These are phyloP conservation scores for Drosophila pandora DNA, from an alignment of 1,140 invertebrate species.

Conservation along the genomic window DNA sequence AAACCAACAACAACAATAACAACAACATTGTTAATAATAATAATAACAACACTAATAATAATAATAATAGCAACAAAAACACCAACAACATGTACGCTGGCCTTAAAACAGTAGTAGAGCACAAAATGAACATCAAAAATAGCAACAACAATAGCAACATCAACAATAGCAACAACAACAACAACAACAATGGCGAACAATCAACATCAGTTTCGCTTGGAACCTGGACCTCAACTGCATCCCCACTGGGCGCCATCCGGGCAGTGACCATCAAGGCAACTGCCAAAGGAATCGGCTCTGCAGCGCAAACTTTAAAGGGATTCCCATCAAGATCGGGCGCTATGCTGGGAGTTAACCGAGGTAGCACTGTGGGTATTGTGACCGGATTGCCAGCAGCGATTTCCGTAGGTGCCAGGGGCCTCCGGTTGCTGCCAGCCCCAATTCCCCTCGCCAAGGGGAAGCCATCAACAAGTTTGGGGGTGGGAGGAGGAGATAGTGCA, in stretches of 20 bases:
- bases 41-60: conserved; percentile 16
- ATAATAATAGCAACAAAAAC: conserved; percentile 22
- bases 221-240: background rate
- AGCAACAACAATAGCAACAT: conserved; percentile 12
- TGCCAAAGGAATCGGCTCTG: background rate
- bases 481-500: background rate
- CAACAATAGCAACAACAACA: conserved; percentile 32
- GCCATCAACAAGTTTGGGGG: background rate
- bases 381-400: background rate
- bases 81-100: conserved; percentile 26
- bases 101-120: conserved; percentile 44
- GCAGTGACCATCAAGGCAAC: background rate
- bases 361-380: background rate
- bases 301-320: background rate
- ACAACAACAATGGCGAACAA: conserved; percentile 17
- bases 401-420: background rate
- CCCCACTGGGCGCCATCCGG: background rate
- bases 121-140: conserved; percentile 34
- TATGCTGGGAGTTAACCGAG: background rate
- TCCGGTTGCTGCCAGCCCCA: conserved; percentile 25
- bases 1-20: conserved; percentile 22
- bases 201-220: conserved; percentile 7
- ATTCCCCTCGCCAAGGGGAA: background rate
- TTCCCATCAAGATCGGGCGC: background rate
- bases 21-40: conserved; percentile 3